Percentiles rank a stretch among this genome's conserved stretches.
These are phyloP conservation scores for Tiliqua scincoides DNA, from an alignment of 2,113 vertebrate genomes.

Conservation along the genomic window DNA sequence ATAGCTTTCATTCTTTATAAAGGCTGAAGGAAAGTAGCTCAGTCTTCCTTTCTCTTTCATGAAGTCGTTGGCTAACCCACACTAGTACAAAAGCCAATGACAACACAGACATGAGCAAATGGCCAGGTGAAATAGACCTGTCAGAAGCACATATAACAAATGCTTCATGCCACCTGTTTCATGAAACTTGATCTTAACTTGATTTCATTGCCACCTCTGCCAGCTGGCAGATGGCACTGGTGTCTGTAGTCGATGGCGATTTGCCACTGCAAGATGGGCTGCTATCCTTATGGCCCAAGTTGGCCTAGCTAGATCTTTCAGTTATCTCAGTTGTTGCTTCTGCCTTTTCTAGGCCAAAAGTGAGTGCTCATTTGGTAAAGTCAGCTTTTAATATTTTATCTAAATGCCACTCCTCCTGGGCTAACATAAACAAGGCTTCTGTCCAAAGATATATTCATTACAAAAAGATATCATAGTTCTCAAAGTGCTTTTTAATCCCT, in stretches of 20 bases:
- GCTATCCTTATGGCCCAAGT: neutral
- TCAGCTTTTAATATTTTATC: neutral
- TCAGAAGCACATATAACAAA: constrained; percentile 28
- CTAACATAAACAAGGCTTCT: neutral
- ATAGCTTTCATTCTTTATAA: neutral
- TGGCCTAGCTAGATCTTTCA: fast-evolving
- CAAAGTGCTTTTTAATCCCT: neutral
- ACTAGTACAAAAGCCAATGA: constrained; percentile 7
- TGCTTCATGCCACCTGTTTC: constrained; percentile 42
- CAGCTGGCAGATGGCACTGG: constrained; percentile 34
- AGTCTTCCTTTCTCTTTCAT: neutral
- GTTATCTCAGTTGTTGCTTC: neutral
- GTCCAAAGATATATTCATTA: neutral
- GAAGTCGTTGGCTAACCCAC: neutral
- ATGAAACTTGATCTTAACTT: constrained; percentile 42
- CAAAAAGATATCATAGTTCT: neutral
- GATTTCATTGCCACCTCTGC: neutral
- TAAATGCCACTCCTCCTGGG: neutral
- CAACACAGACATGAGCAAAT: neutral
- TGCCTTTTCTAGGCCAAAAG: constrained; percentile 24
- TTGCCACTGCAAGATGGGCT: neutral
- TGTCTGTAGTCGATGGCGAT: constrained; percentile 39
- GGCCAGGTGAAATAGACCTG: constrained; percentile 30
- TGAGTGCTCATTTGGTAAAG: neutral
- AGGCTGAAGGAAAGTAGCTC: neutral